Conservation (phyloP, 2,888 invertebrate species). For the Orthonychiurus folsomi region DNA sequence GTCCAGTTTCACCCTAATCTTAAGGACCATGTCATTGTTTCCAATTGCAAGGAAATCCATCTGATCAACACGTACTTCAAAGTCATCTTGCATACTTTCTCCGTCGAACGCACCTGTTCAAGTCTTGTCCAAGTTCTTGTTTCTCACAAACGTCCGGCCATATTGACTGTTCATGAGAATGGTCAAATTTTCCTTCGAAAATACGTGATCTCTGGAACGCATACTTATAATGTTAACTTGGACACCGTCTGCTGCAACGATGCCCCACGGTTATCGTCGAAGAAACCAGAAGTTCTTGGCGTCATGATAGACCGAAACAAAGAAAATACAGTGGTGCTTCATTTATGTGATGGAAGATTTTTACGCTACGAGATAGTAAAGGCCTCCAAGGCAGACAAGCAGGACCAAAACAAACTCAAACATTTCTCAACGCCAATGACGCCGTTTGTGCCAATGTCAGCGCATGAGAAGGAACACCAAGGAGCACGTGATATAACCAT, state of each 20-base stretch:
- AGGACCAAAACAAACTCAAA: slow-evolving; percentile 6
- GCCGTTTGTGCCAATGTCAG: slow-evolving; percentile 19
- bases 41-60: slow-evolving; percentile 27
- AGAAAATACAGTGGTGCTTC: slow-evolving; percentile 30
- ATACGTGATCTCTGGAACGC: slow-evolving; percentile 29
- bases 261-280: slow-evolving; percentile 32
- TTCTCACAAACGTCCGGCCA: slow-evolving; percentile 24
- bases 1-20: slow-evolving; percentile 31
- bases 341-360: slow-evolving; percentile 37
- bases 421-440: slow-evolving; percentile 30
- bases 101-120: slow-evolving; percentile 16
- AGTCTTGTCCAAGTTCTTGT: slow-evolving; percentile 28
- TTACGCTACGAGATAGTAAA: slow-evolving; percentile 27
- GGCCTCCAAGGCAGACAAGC: not conserved
- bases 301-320: slow-evolving; percentile 25
- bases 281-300: slow-evolving; percentile 36
- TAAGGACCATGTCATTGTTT: slow-evolving; percentile 31
- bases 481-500: not conserved
- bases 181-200: slow-evolving; percentile 32
- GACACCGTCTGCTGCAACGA: slow-evolving; percentile 32
- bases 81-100: slow-evolving; percentile 20
- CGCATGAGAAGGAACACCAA: slow-evolving; percentile 1
- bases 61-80: slow-evolving; percentile 35
- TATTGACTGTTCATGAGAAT: slow-evolving; percentile 37
- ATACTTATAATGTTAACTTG: slow-evolving; percentile 21